phyloP scores from a whole-genome alignment of 2,888 invertebrate genomes.

The Brenthis ino region DNA sequence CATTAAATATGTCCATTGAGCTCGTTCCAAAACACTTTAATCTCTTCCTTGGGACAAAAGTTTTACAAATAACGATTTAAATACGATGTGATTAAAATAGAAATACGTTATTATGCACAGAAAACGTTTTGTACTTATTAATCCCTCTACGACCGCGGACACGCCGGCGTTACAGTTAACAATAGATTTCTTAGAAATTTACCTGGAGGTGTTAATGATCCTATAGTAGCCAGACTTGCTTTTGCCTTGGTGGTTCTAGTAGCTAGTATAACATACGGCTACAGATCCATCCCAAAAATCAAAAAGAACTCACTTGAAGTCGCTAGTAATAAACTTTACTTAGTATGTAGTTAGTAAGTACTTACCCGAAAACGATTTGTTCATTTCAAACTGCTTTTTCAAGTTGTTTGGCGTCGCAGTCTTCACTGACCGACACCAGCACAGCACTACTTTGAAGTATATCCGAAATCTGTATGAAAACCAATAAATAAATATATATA shows the following conservation, averaged over 20 bases:
- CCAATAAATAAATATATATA: not conserved
- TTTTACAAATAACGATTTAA: not conserved
- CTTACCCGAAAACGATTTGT: conserved; percentile 75
- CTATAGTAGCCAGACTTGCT: too few relatives aligned
- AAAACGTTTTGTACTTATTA: not conserved
- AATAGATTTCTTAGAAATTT: too few relatives aligned
- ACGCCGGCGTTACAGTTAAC: too few relatives aligned
- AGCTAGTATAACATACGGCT: too few relatives aligned
- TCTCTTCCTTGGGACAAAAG: not conserved
- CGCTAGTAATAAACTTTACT: not conserved
- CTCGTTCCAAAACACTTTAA: not conserved
- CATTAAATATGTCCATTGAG: conserved; percentile 1
- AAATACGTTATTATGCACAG: not conserved
- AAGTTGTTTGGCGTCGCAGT: conserved; percentile 60
- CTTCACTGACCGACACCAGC: conserved; percentile 77
- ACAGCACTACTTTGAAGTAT: conserved; percentile 86
- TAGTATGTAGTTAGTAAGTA: conserved; percentile 2
- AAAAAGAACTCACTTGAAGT: not conserved
- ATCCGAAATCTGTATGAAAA: conserved; percentile 82
- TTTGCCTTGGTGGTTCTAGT: too few relatives aligned
- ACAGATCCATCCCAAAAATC: not conserved
- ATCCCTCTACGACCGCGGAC: too few relatives aligned
- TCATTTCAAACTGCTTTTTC: conserved; percentile 69
- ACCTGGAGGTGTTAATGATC: too few relatives aligned
- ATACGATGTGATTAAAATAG: not conserved